Conservation (phyloP, 2,113 vertebrate species). For the Ochotona princeps region DNA sequence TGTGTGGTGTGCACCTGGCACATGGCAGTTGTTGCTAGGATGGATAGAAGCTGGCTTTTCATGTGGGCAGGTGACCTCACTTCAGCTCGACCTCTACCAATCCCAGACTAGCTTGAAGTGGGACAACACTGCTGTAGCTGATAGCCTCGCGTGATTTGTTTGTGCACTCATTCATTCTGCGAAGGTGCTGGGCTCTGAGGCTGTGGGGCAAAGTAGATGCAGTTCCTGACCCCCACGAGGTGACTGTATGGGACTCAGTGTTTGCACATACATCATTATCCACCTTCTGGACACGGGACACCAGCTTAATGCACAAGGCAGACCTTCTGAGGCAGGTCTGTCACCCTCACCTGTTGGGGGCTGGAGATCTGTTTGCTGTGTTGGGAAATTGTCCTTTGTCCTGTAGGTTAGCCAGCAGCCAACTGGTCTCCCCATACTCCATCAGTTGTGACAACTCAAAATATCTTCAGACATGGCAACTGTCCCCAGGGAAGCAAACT, state of each 20-base stretch:
- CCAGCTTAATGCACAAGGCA: not conserved
- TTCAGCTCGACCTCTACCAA: rapidly evolving
- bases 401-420: not conserved
- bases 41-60: not conserved
- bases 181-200: not conserved
- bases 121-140: too few species aligned
- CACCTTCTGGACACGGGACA: not conserved
- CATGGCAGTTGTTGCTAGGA: not conserved
- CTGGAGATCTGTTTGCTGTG: not conserved
- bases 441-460: not conserved
- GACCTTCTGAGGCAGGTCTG: not conserved
- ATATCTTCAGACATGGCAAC: not conserved
- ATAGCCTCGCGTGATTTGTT: not conserved
- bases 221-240: not conserved
- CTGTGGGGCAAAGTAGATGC: not conserved
- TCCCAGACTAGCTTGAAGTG: rapidly evolving
- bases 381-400: not conserved
- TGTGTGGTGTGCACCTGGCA: not conserved
- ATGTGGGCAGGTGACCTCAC: rapidly evolving
- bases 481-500: not conserved
- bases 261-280: too few species aligned
- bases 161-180: not conserved
- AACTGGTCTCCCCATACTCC: not conserved
- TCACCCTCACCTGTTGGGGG: not conserved
- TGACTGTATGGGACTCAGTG: not conserved